Percentiles rank a stretch among this genome's conserved stretches.
These are phyloP conservation scores for Labeo rohita DNA, from an alignment of 2,113 vertebrate species.

Conservation along the genomic window DNA sequence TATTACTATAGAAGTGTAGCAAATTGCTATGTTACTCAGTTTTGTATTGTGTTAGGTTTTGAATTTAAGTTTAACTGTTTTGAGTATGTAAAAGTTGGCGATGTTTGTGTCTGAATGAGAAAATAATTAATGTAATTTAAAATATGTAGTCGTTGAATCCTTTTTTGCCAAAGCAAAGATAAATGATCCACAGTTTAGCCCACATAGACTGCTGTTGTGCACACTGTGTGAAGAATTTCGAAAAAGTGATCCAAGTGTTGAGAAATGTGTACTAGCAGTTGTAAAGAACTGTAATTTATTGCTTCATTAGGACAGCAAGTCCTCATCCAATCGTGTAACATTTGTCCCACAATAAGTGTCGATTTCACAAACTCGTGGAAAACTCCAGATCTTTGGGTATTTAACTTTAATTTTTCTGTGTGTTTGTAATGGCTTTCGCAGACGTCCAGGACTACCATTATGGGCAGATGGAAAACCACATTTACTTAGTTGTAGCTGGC, in stretches of 20 bases:
- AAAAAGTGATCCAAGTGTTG: not conserved
- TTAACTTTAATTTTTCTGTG: conserved; percentile 35
- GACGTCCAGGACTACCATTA: conserved; percentile 35
- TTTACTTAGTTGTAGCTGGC: conserved; percentile 44
- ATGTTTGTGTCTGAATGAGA: not conserved
- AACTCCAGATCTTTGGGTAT: conserved; percentile 23
- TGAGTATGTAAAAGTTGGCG: not conserved
- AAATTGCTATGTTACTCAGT: not conserved
- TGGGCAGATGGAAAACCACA: conserved; percentile 21
- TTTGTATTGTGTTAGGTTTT: not conserved
- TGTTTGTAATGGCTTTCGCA: conserved; percentile 24
- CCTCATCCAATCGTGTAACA: conserved; percentile 4
- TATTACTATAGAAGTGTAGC: not conserved
- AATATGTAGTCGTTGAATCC: not conserved
- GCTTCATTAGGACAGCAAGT: conserved; percentile 25
- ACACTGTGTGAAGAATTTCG: not conserved
- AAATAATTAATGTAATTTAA: not conserved
- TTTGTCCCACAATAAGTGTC: conserved; percentile 16
- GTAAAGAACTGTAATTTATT: conserved; percentile 52
- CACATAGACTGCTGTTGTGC: too few relatives aligned
- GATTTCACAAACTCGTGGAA: conserved; percentile 30
- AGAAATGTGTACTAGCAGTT: not conserved
- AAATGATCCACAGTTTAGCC: not conserved
- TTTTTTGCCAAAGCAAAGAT: not conserved
- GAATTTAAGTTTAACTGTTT: not conserved